Evolutionary conservation across 2,797 vertebrate genomes (phyloP).

Genomic region (Pantherophis vulpinus): DNA sequence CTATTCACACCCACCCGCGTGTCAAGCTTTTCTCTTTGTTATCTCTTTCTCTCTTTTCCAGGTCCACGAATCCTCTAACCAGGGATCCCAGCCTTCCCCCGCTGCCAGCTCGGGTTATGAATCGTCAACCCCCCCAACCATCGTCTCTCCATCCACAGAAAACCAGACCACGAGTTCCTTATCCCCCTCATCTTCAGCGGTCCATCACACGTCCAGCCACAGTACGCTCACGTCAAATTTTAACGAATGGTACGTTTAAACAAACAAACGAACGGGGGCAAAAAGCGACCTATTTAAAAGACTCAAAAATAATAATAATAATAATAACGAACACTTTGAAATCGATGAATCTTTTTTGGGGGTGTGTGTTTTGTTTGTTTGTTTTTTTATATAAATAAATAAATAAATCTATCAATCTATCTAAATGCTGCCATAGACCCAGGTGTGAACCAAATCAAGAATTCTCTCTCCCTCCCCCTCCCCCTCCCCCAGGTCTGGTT

Average conservation of each 20-base stretch:
- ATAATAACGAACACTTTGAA: conserved; percentile 82
- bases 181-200: conserved; percentile 93
- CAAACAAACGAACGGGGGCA: conserved; percentile 61
- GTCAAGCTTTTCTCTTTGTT: neutral
- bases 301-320: conserved; percentile 69
- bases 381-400: neutral
- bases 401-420: neutral
- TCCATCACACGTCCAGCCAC: conserved; percentile 96
- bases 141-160: conserved; percentile 97
- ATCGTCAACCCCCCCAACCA: conserved; percentile 97
- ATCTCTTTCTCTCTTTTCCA: conserved; percentile 69
- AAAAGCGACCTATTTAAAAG: conserved; percentile 76
- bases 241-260: conserved; percentile 99
- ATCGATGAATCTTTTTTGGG: conserved; percentile 59
- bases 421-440: conserved; percentile 79
- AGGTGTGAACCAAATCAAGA: conserved; percentile 79
- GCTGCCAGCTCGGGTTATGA: conserved; percentile 98
- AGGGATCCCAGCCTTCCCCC: conserved; percentile 93
- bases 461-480: neutral
- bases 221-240: conserved; percentile 99
- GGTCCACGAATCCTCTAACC: conserved; percentile 94
- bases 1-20: conserved; percentile 8
- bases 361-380: neutral
- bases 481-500: neutral
- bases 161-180: conserved; percentile 96